phyloP scores from a whole-genome alignment of 2,113 vertebrate species.

The Strigops habroptila region DNA sequence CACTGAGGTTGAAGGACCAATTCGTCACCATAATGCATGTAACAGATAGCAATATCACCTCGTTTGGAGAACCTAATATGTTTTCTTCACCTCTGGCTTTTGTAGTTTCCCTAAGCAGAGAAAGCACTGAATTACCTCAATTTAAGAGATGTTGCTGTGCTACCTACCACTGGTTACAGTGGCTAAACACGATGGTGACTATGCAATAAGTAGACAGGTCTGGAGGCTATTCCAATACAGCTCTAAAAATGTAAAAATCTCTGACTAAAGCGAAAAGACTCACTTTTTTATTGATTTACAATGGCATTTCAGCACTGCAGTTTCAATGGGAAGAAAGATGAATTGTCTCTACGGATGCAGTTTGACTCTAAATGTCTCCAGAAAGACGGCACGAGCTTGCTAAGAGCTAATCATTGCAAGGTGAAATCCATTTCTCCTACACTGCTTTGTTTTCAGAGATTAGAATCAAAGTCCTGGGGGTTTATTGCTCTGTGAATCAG shows the following conservation, averaged over 20 bases:
- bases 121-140: background rate
- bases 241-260: background rate
- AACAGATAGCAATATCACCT: background rate
- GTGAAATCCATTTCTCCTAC: background rate
- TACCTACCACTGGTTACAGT: background rate
- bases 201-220: background rate
- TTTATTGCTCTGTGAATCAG: background rate
- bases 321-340: background rate
- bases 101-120: background rate
- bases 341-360: background rate
- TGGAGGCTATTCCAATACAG: background rate
- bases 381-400: background rate
- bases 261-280: background rate
- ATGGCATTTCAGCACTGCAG: background rate
- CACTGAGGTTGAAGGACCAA: background rate
- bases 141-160: background rate
- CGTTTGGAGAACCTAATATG: accelerated
- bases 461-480: background rate
- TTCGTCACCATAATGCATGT: accelerated
- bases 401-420: background rate
- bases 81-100: background rate
- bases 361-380: background rate
- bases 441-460: background rate
- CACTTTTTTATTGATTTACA: background rate
- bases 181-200: background rate